Conservation (phyloP, 1,140 invertebrate species). For the Branchinecta lindahli region DNA sequence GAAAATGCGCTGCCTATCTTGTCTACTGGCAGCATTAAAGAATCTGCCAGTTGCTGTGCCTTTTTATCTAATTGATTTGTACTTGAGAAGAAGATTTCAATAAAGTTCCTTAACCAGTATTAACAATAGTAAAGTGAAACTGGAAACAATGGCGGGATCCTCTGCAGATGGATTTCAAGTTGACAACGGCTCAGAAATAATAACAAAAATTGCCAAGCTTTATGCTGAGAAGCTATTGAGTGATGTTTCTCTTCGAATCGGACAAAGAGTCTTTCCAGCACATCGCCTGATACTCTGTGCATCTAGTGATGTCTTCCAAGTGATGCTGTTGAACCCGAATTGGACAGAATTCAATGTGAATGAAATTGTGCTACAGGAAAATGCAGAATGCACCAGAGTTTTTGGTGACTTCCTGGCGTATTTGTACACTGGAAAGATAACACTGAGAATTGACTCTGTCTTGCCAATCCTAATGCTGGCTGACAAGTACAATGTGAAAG, state of each 20-base stretch:
- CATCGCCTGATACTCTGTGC: slow-evolving; percentile 84
- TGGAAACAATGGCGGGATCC: not conserved
- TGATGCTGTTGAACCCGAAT: slow-evolving; percentile 85
- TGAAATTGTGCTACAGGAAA: slow-evolving; percentile 65
- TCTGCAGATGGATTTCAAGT: slow-evolving; percentile 37
- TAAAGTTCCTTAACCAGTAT: not conserved
- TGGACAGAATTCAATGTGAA: slow-evolving; percentile 80
- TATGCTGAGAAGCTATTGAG: slow-evolving; percentile 71
- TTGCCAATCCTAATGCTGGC: slow-evolving; percentile 70
- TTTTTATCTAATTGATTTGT: not conserved
- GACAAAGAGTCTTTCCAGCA: slow-evolving; percentile 60
- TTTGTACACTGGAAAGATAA: slow-evolving; percentile 80
- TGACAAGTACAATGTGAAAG: slow-evolving; percentile 87
- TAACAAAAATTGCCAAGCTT: slow-evolving; percentile 61
- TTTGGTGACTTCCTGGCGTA: slow-evolving; percentile 79
- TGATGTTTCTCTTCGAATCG: slow-evolving; percentile 65
- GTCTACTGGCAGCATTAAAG: not conserved
- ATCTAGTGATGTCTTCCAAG: slow-evolving; percentile 88
- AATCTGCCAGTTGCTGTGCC: not conserved
- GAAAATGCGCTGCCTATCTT: not conserved
- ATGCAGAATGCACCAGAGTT: slow-evolving; percentile 59
- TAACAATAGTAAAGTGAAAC: not conserved
- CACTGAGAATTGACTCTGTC: slow-evolving; percentile 62
- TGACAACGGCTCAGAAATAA: slow-evolving; percentile 59
- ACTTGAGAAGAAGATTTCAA: not conserved